Base-by-base conservation (phyloP, 2,113 vertebrate species). In the Ceuthmochares aereus region DNA sequence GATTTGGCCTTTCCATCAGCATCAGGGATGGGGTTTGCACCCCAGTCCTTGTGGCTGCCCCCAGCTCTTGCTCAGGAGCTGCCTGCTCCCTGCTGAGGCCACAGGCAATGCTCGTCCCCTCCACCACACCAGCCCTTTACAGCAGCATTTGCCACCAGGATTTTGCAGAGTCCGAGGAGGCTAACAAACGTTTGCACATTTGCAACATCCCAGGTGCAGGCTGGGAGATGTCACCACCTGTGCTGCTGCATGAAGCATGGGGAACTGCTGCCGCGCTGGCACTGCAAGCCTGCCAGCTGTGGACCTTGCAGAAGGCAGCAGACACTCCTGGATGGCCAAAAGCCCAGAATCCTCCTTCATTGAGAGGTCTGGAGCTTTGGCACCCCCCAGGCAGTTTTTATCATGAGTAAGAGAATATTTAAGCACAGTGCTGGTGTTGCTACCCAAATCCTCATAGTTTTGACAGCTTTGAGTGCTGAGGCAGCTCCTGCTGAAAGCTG, bases 81-180 rank as follows among this genome's bases (percentile, higher is more conserved):
- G 20, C 62, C 73, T 52, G 56, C 30, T 60, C 15, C 58, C 32
- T 47, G 30, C 27, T 1, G 2, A 14, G 27, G 12, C 7, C 54
- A 37, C 0, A 0, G 29, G 55, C 51, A 85, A 52, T 29, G 66
- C 21, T 77, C 1, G 0, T 30, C 1, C n/a, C 26, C 40, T 23
- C 9, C 16, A 12, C 10, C 3, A 15, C 42, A 49, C 47, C 47
- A 87, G 26, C 34, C 14, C 52, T 10, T 36, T 12, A 2, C 6
- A 55, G 70, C 69, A 85, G 40, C 4, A 0, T 1, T 11, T 78
- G 74, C 59, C 52, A 34, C 75, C n/a, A 1, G 21, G 34, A 8
- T 51, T 20, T 47, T 63, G 67, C 80, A 9, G 34, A 55, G 58
- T 62, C 49, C 25, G 0, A 10, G 30, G n/a, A 29, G 40, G 27